phyloP scores from a whole-genome alignment of 2,113 vertebrate species.

The Xenopus laevis region DNA sequence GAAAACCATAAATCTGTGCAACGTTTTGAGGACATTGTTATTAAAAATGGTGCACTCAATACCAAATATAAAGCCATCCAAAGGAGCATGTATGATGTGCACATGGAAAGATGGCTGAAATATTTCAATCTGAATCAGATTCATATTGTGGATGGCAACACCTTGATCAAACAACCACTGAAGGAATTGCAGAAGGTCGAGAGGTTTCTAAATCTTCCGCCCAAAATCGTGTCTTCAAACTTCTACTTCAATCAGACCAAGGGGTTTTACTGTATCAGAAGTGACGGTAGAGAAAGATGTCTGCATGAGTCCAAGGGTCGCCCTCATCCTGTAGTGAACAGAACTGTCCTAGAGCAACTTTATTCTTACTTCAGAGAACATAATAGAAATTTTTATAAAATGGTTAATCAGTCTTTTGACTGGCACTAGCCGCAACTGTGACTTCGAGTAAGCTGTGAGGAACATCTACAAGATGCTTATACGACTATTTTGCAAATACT shows the following conservation, averaged over 20 bases:
- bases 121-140: conserved; percentile 85
- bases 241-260: conserved; percentile 96
- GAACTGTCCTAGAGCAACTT: conserved; percentile 80
- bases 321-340: conserved; percentile 82
- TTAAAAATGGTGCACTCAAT: conserved; percentile 83
- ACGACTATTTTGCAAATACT: conserved; percentile 7
- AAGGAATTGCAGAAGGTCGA: conserved; percentile 88
- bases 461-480: neutral
- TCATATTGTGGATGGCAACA: conserved; percentile 87
- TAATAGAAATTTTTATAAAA: conserved; percentile 84
- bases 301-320: conserved; percentile 91
- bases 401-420: conserved; percentile 85
- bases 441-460: conserved; percentile 12
- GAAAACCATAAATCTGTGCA: conserved; percentile 90
- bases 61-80: conserved; percentile 90
- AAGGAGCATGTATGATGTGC: conserved; percentile 84
- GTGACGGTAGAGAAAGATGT: conserved; percentile 83
- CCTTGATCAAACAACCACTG: conserved; percentile 83
- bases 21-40: conserved; percentile 85
- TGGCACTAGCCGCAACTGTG: conserved; percentile 70
- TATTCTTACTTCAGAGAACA: conserved; percentile 84
- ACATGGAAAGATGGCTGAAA: conserved; percentile 87
- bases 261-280: conserved; percentile 90
- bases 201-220: conserved; percentile 79
- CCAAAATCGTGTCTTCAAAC: conserved; percentile 82